phyloP scores from a whole-genome alignment of 2,113 vertebrate species.

The Cyrtonyx montezumae region DNA sequence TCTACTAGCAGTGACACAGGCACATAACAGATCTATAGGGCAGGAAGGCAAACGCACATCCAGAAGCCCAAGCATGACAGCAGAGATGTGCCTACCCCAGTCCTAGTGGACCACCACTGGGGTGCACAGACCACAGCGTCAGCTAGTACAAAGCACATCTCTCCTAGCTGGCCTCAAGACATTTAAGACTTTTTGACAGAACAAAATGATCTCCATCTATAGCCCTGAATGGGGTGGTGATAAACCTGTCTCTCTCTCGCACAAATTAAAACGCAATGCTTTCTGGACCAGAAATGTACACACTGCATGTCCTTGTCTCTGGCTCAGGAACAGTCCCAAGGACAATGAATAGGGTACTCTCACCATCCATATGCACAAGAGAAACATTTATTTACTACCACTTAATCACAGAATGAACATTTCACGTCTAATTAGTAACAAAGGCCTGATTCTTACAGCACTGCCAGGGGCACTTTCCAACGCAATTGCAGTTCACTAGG shows the following conservation, averaged over 20 bases:
- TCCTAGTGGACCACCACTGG: neutral
- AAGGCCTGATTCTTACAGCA: conserved; percentile 10
- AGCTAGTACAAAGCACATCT: neutral
- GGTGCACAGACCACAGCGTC: neutral
- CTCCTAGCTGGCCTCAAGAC: neutral
- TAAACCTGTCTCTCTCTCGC: accelerated
- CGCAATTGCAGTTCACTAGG: neutral
- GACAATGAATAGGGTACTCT: neutral
- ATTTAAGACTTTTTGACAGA: neutral
- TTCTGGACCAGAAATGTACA: neutral
- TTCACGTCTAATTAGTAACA: conserved; percentile 50
- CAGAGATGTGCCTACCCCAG: accelerated
- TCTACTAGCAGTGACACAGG: neutral
- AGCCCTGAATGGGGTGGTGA: neutral
- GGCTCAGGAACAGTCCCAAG: neutral
- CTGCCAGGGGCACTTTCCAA: neutral
- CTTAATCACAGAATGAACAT: conserved; percentile 26
- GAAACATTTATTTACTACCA: conserved; percentile 50
- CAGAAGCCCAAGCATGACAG: accelerated
- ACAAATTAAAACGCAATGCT: neutral
- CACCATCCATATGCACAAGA: neutral
- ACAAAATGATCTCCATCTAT: neutral
- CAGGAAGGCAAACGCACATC: neutral
- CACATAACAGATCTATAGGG: neutral
- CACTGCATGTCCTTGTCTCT: neutral